Evolutionary conservation across 2,888 invertebrate species (phyloP), one percentile per base, ranked within the genome.

Genomic region (Mythimna vitellina): DNA sequence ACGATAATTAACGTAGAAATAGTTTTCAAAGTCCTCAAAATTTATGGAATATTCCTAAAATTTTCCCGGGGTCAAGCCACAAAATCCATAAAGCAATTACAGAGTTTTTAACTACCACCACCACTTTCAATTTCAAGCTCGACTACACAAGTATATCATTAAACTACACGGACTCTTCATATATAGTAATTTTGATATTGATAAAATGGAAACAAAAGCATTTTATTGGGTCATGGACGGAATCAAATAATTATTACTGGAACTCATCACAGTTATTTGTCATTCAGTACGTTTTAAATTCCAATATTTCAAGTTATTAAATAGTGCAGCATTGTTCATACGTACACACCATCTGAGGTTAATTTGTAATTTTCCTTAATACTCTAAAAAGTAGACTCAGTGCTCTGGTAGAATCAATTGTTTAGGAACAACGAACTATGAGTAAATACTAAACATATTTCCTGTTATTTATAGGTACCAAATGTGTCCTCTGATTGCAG

Each of bases 361-460:
- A 68, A 68, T 78, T 84, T 78, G 77, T 81, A 65, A 70, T 89
- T 90, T 89, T 90, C 89, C 89, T 89, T 83, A 70, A 64, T 83
- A 69, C 67, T 51, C 65, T 67, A 72, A 83, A 82, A 76, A 76
- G 69, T 74, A 46, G 49, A 71, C n/a, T 73, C 67, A 67, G 42
- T 60, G 65, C 71, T 74, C 75, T 54, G 62, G 64, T 66, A 54
- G 71, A 74, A 35, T 70, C 57, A 70, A 53, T 77, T 70, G 68
- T 68, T 73, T 73, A 69, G 61, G 14, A 76, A 63, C 71, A 61
- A 58, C 35, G 65, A 46, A 78, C 49, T 29, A 66, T 65, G 56
- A 57, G 62, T 65, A 76, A 68, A 62, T 65, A 53, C 57, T 64
- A 9, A 57, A 29, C 10, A 42, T 54, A 12, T 74, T 74, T 81